A percentile compares a stretch with the other conserved stretches of the same genome.
phyloP scores from a whole-genome alignment of 2,888 invertebrate genomes.

The Rotaria sp. region DNA sequence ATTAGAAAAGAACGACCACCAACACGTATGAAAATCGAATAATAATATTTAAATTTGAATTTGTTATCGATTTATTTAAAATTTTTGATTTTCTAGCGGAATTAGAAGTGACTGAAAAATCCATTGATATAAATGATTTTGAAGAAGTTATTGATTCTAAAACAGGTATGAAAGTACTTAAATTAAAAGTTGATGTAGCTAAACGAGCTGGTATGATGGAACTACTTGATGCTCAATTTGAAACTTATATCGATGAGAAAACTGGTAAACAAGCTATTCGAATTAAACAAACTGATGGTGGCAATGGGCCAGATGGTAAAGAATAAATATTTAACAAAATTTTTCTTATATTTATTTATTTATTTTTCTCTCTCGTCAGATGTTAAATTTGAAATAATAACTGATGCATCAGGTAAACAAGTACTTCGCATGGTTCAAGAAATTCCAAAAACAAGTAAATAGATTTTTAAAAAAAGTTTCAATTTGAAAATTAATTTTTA shows the following conservation, averaged over 20 bases:
- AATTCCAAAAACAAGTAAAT: background rate
- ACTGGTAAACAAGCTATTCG: background rate
- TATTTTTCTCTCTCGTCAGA: too few relatives aligned
- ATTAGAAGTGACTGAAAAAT: too few relatives aligned
- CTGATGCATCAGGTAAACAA: background rate
- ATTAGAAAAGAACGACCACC: background rate
- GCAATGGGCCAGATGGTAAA: too few relatives aligned
- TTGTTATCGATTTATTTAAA: too few relatives aligned
- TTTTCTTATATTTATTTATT: too few relatives aligned
- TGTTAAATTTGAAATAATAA: background rate
- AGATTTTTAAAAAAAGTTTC: too few relatives aligned
- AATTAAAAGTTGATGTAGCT: constrained; percentile 30
- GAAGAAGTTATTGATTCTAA: constrained; percentile 31
- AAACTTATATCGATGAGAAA: background rate
- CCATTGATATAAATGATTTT: background rate
- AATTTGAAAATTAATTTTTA: too few relatives aligned
- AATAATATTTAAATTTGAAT: too few relatives aligned
- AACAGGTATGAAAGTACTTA: constrained; percentile 30
- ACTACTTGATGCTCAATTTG: background rate
- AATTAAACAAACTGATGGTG: too few relatives aligned
- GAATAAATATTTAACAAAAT: too few relatives aligned
- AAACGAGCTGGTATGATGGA: constrained; percentile 32
- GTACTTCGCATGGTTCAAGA: background rate
- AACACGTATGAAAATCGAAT: background rate
- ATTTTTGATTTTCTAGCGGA: too few relatives aligned